Base-by-base conservation (phyloP, 2,888 invertebrate genomes). In the Drosophila pegasa region DNA sequence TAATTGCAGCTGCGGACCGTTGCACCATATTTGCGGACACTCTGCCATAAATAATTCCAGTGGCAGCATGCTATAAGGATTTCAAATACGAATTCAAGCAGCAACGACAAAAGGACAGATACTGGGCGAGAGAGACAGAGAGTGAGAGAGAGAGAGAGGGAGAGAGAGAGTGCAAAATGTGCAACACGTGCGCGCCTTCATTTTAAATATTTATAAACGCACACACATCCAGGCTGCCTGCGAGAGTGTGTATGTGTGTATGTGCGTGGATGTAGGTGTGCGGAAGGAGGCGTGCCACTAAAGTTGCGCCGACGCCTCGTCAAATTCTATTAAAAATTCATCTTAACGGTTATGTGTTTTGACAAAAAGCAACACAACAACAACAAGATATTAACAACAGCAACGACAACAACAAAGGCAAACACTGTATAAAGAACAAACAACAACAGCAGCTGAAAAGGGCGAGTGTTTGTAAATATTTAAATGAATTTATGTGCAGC, bases 271-370 rank as follows among this genome's bases (percentile, higher is more conserved):
- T 58, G 38, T 25, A 14, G 14, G 31, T n/a, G 14, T 8, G 14
- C 5, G 59, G 22, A 18, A 14, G 38, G 55, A 35, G 64, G 57
- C 27, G 37, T 29, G 55, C 33, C 71, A 65, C 76, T 58, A 75
- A 65, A 75, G 65, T 75, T 75, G 40, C 59, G 56, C 50, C 70
- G 66, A 76, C 63, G 75, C 78, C 66, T 72, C 69, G 64, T 80
- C 78, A 84, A 86, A 82, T 81, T 74, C 71, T 69, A 84, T 83
- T 83, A 83, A 87, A 83, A 76, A 83, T 83, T 87, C 67, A 83
- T 84, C 82, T 78, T 87, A 84, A 83, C 79, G 85, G 87, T 83
- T 81, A 83, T 83, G 76, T 75, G 81, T 78, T 82, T 80, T 81
- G 76, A 71, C 66, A 78, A 75, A 84, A 68, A 50, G n/a, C 33